phyloP scores from a whole-genome alignment of 2,113 vertebrate genomes.

The Thalassoma bifasciatum region DNA sequence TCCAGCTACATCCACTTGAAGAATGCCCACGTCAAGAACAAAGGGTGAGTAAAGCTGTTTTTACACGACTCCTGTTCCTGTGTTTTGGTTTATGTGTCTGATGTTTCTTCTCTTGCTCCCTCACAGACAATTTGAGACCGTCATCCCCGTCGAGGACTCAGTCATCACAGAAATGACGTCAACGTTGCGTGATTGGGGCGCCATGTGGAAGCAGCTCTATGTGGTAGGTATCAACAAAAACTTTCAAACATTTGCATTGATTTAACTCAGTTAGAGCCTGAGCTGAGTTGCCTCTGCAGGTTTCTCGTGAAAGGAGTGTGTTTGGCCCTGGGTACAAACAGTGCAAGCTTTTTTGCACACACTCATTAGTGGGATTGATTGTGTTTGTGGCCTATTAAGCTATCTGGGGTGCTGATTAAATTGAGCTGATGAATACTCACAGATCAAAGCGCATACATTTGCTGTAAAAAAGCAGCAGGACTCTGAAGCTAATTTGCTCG shows the following conservation, averaged over 20 bases:
- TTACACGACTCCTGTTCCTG: background rate
- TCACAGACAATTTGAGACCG: conserved; percentile 96
- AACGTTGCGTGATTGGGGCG: conserved; percentile 96
- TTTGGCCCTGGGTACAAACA: conserved; percentile 34
- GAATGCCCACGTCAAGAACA: conserved; percentile 97
- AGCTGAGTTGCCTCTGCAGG: conserved; percentile 6
- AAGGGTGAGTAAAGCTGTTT: conserved; percentile 87
- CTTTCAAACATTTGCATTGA: conserved; percentile 2
- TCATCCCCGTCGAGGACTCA: conserved; percentile 95
- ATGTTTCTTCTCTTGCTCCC: background rate
- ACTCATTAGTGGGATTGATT: conserved; percentile 66
- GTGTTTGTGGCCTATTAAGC: conserved; percentile 68
- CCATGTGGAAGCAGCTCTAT: conserved; percentile 99
- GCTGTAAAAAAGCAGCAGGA: conserved; percentile 64
- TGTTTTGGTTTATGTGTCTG: too few species aligned
- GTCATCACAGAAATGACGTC: conserved; percentile 99
- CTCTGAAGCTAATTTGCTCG: conserved; percentile 64
- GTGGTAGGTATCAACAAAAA: conserved; percentile 84
- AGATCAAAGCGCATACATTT: conserved; percentile 63
- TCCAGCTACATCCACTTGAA: conserved; percentile 95
- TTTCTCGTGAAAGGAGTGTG: conserved; percentile 27
- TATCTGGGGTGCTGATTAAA: conserved; percentile 69
- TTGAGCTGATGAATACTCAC: conserved; percentile 55
- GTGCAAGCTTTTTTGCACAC: conserved; percentile 19
- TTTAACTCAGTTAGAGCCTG: conserved; percentile 2